A percentile compares a stretch with the other conserved stretches of the same genome.
phyloP scores from a whole-genome alignment of 2,888 invertebrate species.

The Megastigmus dorsalis region DNA sequence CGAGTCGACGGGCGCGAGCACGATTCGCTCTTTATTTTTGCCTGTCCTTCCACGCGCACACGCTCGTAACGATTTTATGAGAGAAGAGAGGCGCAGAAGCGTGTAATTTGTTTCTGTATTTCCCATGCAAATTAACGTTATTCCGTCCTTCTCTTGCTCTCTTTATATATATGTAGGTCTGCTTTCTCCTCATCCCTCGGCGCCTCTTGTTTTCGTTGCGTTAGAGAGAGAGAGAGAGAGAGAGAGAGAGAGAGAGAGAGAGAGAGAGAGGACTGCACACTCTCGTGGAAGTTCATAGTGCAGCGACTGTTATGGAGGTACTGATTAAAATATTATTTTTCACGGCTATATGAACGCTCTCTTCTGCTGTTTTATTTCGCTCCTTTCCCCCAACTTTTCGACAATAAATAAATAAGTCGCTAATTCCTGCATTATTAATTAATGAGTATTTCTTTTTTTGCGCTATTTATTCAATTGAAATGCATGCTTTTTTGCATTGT shows the following conservation, averaged over 20 bases:
- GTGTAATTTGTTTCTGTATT: conserved; percentile 51
- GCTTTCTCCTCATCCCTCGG: no score
- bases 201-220: no score
- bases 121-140: conserved; percentile 50
- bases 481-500: no score
- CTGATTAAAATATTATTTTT: conserved; percentile 45
- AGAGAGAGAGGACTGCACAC: background rate
- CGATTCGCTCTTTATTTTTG: background rate
- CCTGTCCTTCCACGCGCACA: background rate
- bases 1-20: no score
- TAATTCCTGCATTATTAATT: no score
- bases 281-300: conserved; percentile 13
- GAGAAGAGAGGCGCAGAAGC: conserved; percentile 20
- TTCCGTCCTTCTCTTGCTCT: conserved; percentile 1
- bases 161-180: no score
- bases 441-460: no score
- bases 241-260: background rate
- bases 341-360: background rate
- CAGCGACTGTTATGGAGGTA: background rate
- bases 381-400: no score
- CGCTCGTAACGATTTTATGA: conserved; percentile 21
- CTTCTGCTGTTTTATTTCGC: conserved; percentile 2
- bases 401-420: no score
- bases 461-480: no score
- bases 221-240: background rate